These are phyloP conservation scores for Incurvaria masculella DNA, from an alignment of 2,888 invertebrate genomes.

Conservation along the genomic window DNA sequence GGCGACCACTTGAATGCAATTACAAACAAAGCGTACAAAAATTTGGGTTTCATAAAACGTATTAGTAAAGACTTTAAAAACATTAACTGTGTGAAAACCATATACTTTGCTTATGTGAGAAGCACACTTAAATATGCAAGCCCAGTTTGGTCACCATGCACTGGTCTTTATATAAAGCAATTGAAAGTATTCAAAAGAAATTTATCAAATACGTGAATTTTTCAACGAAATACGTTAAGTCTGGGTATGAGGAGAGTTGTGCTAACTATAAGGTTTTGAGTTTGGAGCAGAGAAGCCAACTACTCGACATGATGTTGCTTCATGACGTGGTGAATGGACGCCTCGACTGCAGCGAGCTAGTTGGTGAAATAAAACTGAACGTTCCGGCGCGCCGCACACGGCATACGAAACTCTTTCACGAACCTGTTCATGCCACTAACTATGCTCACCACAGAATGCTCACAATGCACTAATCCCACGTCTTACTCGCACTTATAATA, in stretches of 20 bases:
- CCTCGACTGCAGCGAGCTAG: background rate
- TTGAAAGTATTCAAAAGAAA: background rate
- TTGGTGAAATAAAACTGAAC: background rate
- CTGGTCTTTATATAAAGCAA: too few species aligned
- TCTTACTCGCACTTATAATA: background rate
- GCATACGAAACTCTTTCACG: background rate
- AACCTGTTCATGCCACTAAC: background rate
- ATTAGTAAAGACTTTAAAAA: background rate
- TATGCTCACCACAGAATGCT: too few species aligned
- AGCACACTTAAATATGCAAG: background rate
- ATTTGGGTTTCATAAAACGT: too few species aligned
- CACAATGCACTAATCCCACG: background rate
- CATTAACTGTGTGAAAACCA: too few species aligned
- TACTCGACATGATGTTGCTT: background rate
- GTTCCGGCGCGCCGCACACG: background rate
- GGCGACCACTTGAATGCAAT: too few species aligned
- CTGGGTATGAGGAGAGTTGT: background rate
- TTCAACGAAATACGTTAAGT: background rate
- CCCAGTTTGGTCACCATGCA: too few species aligned
- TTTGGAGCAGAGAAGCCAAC: background rate
- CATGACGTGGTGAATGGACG: background rate
- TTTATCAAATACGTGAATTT: background rate
- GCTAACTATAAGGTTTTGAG: background rate
- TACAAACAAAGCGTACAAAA: too few species aligned
- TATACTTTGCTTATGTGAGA: too few species aligned